Evolutionary conservation across 37 sponge, comb jelly and placozoan genomes (phyloP).

Genomic region (Oscarella lobularis): DNA sequence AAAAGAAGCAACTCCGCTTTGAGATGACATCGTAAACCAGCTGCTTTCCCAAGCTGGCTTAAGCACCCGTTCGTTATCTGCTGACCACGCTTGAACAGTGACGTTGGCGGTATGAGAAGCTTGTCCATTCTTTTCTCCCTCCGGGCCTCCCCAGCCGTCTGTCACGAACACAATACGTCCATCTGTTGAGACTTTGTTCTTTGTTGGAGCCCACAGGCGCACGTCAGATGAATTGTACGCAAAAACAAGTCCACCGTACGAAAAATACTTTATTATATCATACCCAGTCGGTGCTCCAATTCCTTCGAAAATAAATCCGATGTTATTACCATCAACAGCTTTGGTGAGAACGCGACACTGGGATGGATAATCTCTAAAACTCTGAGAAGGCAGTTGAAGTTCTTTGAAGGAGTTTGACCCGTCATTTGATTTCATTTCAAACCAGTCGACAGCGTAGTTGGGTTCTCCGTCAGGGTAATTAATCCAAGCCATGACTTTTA

Average conservation of each 20-base stretch:
- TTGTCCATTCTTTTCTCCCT: not conserved
- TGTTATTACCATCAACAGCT: not conserved
- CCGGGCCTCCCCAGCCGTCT: not conserved
- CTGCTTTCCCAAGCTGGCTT: not conserved
- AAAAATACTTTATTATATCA: not conserved
- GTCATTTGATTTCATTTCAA: not conserved
- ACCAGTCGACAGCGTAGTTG: not conserved
- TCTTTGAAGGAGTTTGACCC: not conserved
- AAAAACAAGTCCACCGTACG: not conserved
- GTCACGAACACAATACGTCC: not conserved
- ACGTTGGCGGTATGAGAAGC: not conserved
- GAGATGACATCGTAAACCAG: not conserved
- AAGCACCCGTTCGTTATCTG: not conserved
- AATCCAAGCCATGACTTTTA: not conserved
- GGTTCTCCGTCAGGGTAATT: not conserved
- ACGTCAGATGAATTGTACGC: not conserved
- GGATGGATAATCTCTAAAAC: not conserved
- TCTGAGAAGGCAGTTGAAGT: not conserved
- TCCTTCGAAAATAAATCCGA: not conserved
- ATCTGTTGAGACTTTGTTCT: not conserved
- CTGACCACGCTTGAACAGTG: not conserved
- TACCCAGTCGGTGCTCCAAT: not conserved
- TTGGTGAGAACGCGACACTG: not conserved
- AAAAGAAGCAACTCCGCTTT: not conserved
- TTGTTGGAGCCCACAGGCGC: not conserved